Percentiles rank a stretch among this genome's conserved stretches.
Evolutionary conservation across 2,113 vertebrate genomes (phyloP).

Genomic region (Indicator maculatus): DNA sequence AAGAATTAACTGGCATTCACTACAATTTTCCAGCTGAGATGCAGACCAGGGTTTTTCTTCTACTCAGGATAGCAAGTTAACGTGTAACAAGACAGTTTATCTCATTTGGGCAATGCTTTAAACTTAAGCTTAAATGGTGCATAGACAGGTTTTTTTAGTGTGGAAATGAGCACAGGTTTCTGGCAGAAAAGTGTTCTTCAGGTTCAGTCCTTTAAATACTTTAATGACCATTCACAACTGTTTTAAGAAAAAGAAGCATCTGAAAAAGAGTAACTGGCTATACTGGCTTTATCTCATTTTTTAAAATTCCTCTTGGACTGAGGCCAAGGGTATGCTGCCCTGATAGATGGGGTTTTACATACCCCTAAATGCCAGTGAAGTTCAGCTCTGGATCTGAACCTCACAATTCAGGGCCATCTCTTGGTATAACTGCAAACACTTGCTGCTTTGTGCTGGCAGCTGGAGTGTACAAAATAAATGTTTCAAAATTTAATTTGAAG

Average conservation of each 20-base stretch:
- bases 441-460: not conserved
- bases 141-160: not conserved
- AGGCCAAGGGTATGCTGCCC: not conserved
- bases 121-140: not conserved
- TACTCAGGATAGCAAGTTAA: conserved; percentile 16
- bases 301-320: not conserved
- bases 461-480: not conserved
- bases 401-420: not conserved
- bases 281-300: not conserved
- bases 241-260: not conserved
- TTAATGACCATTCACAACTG: not conserved
- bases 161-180: not conserved
- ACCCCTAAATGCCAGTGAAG: not conserved
- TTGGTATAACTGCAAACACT: not conserved
- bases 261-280: not conserved
- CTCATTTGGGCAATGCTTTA: not conserved
- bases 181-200: not conserved
- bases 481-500: not conserved
- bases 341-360: not conserved
- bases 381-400: not conserved
- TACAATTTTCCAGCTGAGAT: conserved; percentile 22
- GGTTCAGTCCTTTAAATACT: not conserved
- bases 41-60: not conserved
- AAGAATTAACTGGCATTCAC: conserved; percentile 51
- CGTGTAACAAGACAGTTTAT: conserved; percentile 16